phyloP scores from a whole-genome alignment of 2,797 vertebrate genomes.

The Gymnopithys bicolor region DNA sequence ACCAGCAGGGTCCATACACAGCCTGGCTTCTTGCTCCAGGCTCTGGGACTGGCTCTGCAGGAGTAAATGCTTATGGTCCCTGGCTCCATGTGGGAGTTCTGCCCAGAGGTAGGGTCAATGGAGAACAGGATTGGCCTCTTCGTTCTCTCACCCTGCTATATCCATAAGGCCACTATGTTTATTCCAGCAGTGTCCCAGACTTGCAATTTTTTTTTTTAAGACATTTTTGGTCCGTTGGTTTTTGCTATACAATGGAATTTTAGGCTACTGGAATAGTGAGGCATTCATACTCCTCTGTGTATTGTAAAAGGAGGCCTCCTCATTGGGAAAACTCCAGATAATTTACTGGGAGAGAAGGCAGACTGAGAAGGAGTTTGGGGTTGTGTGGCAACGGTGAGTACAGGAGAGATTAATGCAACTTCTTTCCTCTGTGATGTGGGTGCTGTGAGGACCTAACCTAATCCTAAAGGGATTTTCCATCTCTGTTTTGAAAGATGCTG shows the following conservation, averaged over 20 bases:
- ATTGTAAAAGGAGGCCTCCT: neutral
- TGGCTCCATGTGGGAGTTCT: fast-evolving
- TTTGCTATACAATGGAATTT: neutral
- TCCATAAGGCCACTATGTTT: neutral
- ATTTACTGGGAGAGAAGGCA: neutral
- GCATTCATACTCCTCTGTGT: neutral
- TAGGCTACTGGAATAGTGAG: neutral
- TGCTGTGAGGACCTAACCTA: neutral
- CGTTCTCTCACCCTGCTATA: neutral
- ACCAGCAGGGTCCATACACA: neutral
- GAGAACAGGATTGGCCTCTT: neutral
- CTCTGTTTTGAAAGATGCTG: neutral
- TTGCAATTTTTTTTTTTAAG: neutral
- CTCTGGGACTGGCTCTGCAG: neutral
- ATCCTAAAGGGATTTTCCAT: neutral
- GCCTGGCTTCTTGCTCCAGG: neutral
- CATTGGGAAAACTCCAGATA: neutral
- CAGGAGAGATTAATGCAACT: neutral
- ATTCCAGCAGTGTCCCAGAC: neutral
- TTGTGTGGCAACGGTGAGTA: neutral
- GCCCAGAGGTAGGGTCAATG: neutral
- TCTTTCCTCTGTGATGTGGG: neutral
- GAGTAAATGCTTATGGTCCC: neutral
- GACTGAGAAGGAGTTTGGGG: neutral
- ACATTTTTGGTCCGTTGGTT: neutral